Evolutionary conservation across 2,888 invertebrate genomes (phyloP).

Genomic region (Cremastinae sp.): DNA sequence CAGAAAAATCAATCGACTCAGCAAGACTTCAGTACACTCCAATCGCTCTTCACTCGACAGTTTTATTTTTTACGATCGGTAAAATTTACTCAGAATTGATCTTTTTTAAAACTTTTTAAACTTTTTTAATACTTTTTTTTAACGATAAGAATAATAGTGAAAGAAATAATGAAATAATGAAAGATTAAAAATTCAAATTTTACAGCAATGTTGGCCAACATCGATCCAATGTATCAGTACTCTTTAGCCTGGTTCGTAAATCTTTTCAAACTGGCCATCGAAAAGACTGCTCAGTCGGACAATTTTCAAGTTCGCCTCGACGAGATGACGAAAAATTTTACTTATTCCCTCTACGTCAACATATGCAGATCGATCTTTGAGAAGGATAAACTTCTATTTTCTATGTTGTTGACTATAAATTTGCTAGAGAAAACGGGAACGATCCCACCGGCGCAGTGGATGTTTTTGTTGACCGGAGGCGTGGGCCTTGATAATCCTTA

Average conservation of each 20-base stretch:
- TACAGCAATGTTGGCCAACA: constrained; percentile 91
- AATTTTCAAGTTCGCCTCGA: constrained; percentile 87
- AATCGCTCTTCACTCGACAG: constrained; percentile 93
- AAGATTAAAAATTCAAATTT: constrained; percentile 56
- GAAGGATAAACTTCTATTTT: constrained; percentile 96
- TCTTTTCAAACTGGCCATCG: constrained; percentile 91
- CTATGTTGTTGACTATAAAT: constrained; percentile 88
- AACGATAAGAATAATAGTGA: too few relatives aligned
- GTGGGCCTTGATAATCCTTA: constrained; percentile 89
- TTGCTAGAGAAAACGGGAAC: constrained; percentile 83
- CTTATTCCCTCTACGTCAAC: constrained; percentile 93
- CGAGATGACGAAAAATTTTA: constrained; percentile 90
- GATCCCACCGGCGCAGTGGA: constrained; percentile 86
- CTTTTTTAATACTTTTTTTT: too few relatives aligned
- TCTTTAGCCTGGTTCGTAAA: constrained; percentile 96
- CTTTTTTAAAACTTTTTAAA: too few relatives aligned
- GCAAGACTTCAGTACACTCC: constrained; percentile 93
- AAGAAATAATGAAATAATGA: too few relatives aligned
- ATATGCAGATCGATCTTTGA: constrained; percentile 97
- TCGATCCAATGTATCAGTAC: constrained; percentile 99
- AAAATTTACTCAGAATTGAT: constrained; percentile 53
- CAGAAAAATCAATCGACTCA: constrained; percentile 93
- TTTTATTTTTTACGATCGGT: constrained; percentile 95
- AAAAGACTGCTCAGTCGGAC: constrained; percentile 92
- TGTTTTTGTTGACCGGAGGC: constrained; percentile 94